Conservation (phyloP, 2,113 vertebrate species). For the Ophthalmolycus amberensis region DNA sequence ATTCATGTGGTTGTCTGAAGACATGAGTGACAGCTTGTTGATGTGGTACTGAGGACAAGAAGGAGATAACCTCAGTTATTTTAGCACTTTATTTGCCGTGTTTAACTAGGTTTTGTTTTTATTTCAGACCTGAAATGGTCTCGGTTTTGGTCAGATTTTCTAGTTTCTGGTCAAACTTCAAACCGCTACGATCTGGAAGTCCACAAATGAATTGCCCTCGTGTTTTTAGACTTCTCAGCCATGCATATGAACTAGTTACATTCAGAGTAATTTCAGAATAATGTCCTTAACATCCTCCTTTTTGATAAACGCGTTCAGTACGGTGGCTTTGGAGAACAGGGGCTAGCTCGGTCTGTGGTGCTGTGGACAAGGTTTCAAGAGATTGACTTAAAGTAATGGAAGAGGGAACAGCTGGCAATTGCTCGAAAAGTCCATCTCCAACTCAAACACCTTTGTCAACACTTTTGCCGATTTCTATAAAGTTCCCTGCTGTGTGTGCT, state of each 20-base stretch:
- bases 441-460: slow-evolving; percentile 16
- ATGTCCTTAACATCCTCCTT: background rate
- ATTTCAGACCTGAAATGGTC: background rate
- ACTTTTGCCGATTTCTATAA: slow-evolving; percentile 42
- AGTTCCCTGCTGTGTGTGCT: slow-evolving; percentile 37
- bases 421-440: background rate
- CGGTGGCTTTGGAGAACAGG: background rate
- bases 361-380: background rate
- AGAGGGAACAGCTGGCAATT: background rate
- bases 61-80: background rate
- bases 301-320: background rate
- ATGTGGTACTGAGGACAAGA: slow-evolving; percentile 92
- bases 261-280: background rate
- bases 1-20: slow-evolving; percentile 98
- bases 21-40: slow-evolving; percentile 99
- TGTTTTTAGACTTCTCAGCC: background rate
- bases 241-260: background rate
- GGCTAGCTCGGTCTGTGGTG: background rate
- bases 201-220: background rate
- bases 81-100: background rate
- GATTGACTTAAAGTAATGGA: background rate
- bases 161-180: background rate
- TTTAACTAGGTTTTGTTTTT: background rate
- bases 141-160: background rate
- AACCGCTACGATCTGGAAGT: background rate